Evolutionary conservation across 2,113 vertebrate species (phyloP).

Genomic region (Picathartes gymnocephalus): DNA sequence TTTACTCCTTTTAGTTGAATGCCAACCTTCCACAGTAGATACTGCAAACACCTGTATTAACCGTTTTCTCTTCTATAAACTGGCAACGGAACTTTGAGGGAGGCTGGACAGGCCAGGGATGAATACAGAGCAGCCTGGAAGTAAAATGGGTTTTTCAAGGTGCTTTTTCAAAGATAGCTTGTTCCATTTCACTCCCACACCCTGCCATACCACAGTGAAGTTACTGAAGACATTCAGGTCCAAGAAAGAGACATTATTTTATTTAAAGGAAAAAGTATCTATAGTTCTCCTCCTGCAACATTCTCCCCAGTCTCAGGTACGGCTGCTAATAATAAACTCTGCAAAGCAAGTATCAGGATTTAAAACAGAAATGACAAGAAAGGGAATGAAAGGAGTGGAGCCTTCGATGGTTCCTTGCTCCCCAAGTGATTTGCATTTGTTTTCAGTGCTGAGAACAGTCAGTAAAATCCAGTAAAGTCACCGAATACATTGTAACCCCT

Average conservation of each 20-base stretch:
- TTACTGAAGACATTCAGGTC: neutral
- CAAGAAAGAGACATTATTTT: neutral
- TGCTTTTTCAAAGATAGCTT: neutral
- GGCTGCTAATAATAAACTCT: neutral
- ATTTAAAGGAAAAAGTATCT: neutral
- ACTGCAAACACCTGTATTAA: neutral
- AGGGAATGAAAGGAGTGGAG: neutral
- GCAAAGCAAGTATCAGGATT: neutral
- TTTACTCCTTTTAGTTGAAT: neutral
- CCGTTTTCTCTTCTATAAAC: neutral
- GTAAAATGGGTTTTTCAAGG: neutral
- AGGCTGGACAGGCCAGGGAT: neutral
- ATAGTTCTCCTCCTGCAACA: neutral
- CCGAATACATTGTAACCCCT: neutral
- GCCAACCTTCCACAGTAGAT: neutral
- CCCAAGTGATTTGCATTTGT: constrained; percentile 4
- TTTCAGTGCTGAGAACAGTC: neutral
- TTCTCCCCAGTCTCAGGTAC: neutral
- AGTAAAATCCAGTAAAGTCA: constrained; percentile 13
- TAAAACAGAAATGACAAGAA: constrained; percentile 27
- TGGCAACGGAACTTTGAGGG: neutral
- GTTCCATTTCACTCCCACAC: neutral
- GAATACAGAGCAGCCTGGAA: neutral
- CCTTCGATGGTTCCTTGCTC: neutral
- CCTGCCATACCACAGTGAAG: neutral